Evolutionary conservation across 2,113 vertebrate genomes (phyloP), one percentile per base, ranked within the genome.

Genomic region (Scatophagus argus): DNA sequence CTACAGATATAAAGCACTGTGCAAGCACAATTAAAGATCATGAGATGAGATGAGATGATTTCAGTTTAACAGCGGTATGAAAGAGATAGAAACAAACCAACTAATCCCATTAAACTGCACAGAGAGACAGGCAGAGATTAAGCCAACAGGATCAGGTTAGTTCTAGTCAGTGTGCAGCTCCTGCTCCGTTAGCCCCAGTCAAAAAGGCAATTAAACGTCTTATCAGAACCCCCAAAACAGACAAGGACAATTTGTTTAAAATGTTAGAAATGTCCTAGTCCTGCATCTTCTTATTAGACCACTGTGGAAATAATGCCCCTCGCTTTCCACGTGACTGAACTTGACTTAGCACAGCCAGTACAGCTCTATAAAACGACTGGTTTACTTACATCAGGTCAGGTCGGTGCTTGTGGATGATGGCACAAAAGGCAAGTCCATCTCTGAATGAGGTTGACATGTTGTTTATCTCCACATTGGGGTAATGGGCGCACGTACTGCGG

Each of bases 381-480:
- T 49, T 39, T 85, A 96, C 97, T 96, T 85, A 98, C 97, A 97
- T 94, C 71, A 97, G 84, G 87, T 97, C 95, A 7, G 96, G 96
- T 70, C 95, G 92, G 92, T 97, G 94, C 68, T 94, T 95, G 92
- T 97, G 96, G 71, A 98, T 96, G 92, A 97, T 95, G 82, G 96
- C 96, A 85, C 97, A 97, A 83, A 97, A 97, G 4, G 96, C 96
- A 63, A 96, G 93, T 51, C 96, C 96, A 64, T 97, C 96, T 74
- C 95, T 94, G 94, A 97, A 98, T 34, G 96, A 97, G 43, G 93
- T 63, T 81, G 95, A 96, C 92, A 96, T 93, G 93, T 97, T 92
- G 43, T 83, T 94, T 65, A 97, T 93, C 31, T 95, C 94, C 93
- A 97, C 94, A 32, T 90, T 87, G 51, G 88, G 85, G 92, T 97